A percentile compares a stretch with the other conserved stretches of the same genome.
Conservation (phyloP, 2,888 invertebrate species). For the Dysmachus trigonus region DNA sequence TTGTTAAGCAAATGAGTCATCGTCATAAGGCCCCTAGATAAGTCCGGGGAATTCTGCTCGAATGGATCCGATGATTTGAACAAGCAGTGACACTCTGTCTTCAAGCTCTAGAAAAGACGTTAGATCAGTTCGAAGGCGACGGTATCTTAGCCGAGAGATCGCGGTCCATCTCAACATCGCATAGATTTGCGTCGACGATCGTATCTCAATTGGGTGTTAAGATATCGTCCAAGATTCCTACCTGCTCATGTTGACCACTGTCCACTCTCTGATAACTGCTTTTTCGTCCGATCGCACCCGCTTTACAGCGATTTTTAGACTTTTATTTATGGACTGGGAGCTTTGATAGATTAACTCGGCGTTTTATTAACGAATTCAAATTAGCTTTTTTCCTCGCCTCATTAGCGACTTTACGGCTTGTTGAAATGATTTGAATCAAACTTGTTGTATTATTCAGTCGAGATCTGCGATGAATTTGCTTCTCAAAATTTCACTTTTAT, state of each 20-base stretch:
- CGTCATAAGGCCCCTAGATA: not conserved
- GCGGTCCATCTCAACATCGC: not conserved
- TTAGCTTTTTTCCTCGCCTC: conserved; percentile 23
- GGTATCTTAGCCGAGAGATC: not conserved
- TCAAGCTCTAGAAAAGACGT: not conserved
- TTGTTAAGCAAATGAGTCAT: conserved; percentile 40
- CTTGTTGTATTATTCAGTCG: not conserved
- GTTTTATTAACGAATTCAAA: conserved; percentile 23
- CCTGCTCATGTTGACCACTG: not conserved
- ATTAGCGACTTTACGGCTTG: conserved; percentile 25
- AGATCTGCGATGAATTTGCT: not conserved
- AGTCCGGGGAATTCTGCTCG: not conserved
- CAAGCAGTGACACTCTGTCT: not conserved
- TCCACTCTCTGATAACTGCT: not conserved
- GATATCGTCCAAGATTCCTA: not conserved
- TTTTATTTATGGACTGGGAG: conserved; percentile 30
- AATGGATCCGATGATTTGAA: not conserved
- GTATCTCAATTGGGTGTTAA: not conserved
- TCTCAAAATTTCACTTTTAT: not conserved
- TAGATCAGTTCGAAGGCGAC: not conserved
- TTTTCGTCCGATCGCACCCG: not conserved
- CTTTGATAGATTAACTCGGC: conserved; percentile 30
- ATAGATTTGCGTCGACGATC: not conserved
- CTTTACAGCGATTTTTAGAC: not conserved
- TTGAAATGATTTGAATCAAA: not conserved